Base-by-base conservation (phyloP, 2,888 invertebrate genomes). In the Thelaira solivaga region DNA sequence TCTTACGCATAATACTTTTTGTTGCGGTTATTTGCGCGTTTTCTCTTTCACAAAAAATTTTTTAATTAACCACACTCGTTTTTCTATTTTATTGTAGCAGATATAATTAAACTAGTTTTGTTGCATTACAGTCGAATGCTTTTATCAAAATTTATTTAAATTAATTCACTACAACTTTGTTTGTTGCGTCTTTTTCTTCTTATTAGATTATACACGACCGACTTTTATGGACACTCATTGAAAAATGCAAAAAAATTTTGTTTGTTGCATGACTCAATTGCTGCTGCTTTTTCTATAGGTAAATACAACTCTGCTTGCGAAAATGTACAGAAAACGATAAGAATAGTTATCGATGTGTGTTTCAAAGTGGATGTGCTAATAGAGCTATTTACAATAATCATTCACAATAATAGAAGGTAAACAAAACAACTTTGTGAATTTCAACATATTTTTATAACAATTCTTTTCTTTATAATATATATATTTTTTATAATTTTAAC, bases 191-290 rank as follows among this genome's bases (percentile, higher is more conserved):
- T 51, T 10, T 31, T 22, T 5, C 34, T 22, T 13, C 4, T 22
- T n/a, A n/a, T n/a, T n/a, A n/a, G n/a, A n/a, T 45, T 8, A 18
- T 18, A 41, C 41, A 26, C 55, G 29, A 72, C 76, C 67, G 72
- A 55, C 45, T 72, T 49, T 55, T 34, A 55, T 41, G 26, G 41
- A 45, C 45, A 61, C 45, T 47, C 45, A 65, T 71, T 71, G 53
- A 47, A 71, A 76, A 76, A 76, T 76, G 76, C 71, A 71, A 75
- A 75, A 62, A 41, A 24, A 6, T 22, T 29, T 68, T 62, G 68
- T 75, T 68, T 68, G 68, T 67, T 68, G 68, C 75, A 68, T 75
- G 75, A 75, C 75, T 75, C 75, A 75, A 62, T 68, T 34, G 29
- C 41, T 45, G 74, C 43, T 53, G 22, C 41, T 18, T 29, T 62